Conservation (phyloP, 2,888 invertebrate species). For the Epinotia bilunana region DNA sequence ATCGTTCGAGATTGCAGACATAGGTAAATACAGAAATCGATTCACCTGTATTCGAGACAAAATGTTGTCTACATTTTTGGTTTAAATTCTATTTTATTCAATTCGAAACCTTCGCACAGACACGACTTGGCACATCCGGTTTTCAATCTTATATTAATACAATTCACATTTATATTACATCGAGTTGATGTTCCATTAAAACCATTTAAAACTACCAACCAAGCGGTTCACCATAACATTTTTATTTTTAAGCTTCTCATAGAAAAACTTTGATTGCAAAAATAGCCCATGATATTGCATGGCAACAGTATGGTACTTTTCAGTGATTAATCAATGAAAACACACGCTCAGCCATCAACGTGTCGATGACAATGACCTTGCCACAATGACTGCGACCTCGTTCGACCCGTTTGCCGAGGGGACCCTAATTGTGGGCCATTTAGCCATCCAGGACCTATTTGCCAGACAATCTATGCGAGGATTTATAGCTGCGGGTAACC, state of each 20-base stretch:
- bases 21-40: too few species aligned
- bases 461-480: neutral
- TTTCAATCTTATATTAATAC: too few species aligned
- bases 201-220: too few species aligned
- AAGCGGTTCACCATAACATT: too few species aligned
- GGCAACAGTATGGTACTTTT: neutral
- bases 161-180: too few species aligned
- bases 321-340: neutral
- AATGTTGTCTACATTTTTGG: neutral
- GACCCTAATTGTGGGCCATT: conserved; percentile 31
- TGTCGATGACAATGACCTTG: conserved; percentile 33
- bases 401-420: conserved; percentile 23
- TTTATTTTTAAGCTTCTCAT: too few species aligned
- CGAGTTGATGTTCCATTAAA: too few species aligned
- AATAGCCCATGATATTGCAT: neutral
- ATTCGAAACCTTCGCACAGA: too few species aligned
- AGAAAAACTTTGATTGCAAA: too few species aligned
- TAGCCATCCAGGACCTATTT: conserved; percentile 18
- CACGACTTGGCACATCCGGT: too few species aligned
- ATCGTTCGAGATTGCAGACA: too few species aligned
- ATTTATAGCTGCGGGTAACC: conserved; percentile 23
- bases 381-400: conserved; percentile 17
- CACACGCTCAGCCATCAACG: neutral
- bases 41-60: neutral
- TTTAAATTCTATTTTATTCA: neutral